These are phyloP conservation scores for Tryphoninae sp. DNA, from an alignment of 2,888 invertebrate genomes.

Conservation along the genomic window DNA sequence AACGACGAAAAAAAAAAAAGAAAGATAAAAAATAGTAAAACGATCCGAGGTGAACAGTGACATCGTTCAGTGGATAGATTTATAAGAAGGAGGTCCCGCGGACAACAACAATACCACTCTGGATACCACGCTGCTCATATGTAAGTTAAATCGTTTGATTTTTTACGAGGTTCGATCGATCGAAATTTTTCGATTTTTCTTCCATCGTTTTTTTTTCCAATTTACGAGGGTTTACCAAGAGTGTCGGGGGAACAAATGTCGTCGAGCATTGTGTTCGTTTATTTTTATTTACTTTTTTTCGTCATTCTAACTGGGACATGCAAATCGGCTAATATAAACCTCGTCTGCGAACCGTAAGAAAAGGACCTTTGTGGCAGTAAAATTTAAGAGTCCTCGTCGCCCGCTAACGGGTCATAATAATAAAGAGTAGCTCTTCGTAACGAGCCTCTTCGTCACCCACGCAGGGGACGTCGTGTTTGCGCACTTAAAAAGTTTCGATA, in stretches of 20 bases:
- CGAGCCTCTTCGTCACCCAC: neutral
- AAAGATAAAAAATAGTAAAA: constrained; percentile 23
- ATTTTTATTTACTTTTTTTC: neutral
- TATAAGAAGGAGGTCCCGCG: constrained; percentile 76
- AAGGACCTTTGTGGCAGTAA: constrained; percentile 59
- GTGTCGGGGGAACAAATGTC: neutral
- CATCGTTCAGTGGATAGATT: constrained; percentile 77
- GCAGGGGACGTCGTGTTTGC: neutral
- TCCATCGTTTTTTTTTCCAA: neutral
- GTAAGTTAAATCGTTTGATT: constrained; percentile 71
- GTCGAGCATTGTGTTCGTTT: neutral
- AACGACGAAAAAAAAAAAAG: constrained; percentile 24
- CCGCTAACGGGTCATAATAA: constrained; percentile 27
- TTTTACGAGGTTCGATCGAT: neutral
- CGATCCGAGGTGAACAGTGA: constrained; percentile 71
- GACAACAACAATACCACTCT: constrained; percentile 79
- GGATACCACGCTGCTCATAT: constrained; percentile 80
- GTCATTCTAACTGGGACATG: constrained; percentile 3
- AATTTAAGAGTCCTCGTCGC: constrained; percentile 64
- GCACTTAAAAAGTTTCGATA: neutral
- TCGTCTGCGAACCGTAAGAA: neutral
- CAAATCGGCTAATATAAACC: constrained; percentile 16
- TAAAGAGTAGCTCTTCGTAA: neutral
- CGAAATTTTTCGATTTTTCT: constrained; percentile 4
- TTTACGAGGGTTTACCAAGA: neutral